Conservation (phyloP, 2,888 invertebrate species). For the Parnassius glacialis region DNA sequence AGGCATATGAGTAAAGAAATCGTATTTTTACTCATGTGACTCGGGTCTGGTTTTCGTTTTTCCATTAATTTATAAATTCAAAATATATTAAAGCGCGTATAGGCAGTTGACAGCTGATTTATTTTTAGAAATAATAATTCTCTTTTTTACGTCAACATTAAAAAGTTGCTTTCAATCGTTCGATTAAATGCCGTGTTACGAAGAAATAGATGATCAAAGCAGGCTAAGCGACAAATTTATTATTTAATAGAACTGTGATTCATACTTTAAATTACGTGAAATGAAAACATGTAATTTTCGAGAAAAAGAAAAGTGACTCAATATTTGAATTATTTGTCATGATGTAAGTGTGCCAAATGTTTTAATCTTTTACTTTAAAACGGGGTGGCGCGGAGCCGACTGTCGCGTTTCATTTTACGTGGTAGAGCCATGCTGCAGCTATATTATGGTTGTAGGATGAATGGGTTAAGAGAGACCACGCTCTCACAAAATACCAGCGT, state of each 20-base stretch:
- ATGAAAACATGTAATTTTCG: neutral
- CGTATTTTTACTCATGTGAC: too few species aligned
- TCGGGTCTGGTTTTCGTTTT: too few species aligned
- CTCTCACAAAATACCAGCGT: too few species aligned
- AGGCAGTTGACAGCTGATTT: conserved; percentile 3
- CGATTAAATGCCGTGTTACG: neutral
- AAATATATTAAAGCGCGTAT: conserved; percentile 3
- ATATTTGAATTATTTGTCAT: conserved; percentile 6
- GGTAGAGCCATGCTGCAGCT: too few species aligned
- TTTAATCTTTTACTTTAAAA: too few species aligned
- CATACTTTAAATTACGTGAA: conserved; percentile 12
- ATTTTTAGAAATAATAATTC: conserved; percentile 7
- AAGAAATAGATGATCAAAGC: conserved; percentile 15
- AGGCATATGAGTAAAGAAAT: too few species aligned
- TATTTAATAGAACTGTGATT: conserved; percentile 21
- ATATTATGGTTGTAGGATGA: too few species aligned
- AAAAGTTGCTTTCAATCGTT: conserved; percentile 6
- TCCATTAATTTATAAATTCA: neutral
- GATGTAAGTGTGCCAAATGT: neutral
- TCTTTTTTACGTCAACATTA: neutral
- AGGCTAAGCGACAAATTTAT: conserved; percentile 14
- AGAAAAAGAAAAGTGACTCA: too few species aligned
- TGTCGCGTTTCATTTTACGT: too few species aligned
- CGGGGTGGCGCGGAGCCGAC: too few species aligned
- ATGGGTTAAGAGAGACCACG: too few species aligned